Conservation (phyloP, 1,140 invertebrate species). For the Odontomachus brunneus region DNA sequence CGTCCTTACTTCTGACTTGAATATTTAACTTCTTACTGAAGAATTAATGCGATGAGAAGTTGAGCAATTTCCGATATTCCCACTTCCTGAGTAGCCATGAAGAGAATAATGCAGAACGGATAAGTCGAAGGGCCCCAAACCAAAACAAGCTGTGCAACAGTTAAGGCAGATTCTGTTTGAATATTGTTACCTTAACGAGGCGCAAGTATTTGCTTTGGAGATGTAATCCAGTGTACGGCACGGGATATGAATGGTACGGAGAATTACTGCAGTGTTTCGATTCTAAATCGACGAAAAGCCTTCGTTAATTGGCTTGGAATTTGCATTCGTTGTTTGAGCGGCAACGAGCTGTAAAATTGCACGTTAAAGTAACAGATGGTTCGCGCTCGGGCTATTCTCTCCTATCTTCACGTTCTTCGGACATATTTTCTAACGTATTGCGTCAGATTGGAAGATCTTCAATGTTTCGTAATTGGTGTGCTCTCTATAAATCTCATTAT, state of each 20-base stretch:
- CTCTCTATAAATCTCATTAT: no score
- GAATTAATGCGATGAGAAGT: conserved; percentile 50
- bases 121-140: conserved; percentile 61
- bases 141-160: conserved; percentile 64
- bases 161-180: conserved; percentile 65
- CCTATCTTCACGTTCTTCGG: neutral
- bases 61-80: conserved; percentile 56
- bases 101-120: conserved; percentile 59
- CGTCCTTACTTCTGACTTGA: conserved; percentile 34
- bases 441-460: neutral
- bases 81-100: conserved; percentile 52
- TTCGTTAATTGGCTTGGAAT: conserved; percentile 60
- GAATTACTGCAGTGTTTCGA: conserved; percentile 58
- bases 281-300: conserved; percentile 55
- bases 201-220: conserved; percentile 69
- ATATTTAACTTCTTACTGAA: conserved; percentile 49
- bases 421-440: neutral
- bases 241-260: conserved; percentile 47
- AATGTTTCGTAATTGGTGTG: neutral
- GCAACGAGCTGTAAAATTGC: conserved; percentile 55
- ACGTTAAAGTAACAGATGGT: conserved; percentile 56
- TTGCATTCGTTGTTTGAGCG: conserved; percentile 59
- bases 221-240: conserved; percentile 56
- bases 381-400: conserved; percentile 1
- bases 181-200: conserved; percentile 74